These are phyloP conservation scores for Pangasianodon gigas DNA, from an alignment of 2,113 vertebrate genomes.

Conservation along the genomic window DNA sequence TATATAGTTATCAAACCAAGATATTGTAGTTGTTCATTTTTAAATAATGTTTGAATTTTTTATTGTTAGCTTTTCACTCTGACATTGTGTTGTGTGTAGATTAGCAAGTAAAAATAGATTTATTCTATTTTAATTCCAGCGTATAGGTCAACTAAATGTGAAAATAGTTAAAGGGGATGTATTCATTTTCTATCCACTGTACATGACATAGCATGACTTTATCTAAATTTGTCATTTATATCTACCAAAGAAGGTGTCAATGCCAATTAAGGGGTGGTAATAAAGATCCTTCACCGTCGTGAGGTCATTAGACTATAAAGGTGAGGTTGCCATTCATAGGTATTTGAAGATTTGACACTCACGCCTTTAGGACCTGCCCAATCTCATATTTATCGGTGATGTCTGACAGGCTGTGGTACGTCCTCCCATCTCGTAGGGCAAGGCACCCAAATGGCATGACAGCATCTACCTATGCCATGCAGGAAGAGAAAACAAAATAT, in stretches of 20 bases:
- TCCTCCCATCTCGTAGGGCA: constrained; percentile 81
- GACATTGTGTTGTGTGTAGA: background rate
- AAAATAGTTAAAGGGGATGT: background rate
- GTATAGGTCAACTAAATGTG: background rate
- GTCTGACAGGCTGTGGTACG: constrained; percentile 76
- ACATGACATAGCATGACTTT: background rate
- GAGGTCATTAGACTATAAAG: constrained; percentile 22
- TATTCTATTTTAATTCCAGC: background rate
- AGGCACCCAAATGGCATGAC: constrained; percentile 84
- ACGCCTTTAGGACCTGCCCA: constrained; percentile 82
- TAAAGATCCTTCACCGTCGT: constrained; percentile 7
- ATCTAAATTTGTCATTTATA: background rate
- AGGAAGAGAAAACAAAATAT: constrained; percentile 42
- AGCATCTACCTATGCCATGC: constrained; percentile 70
- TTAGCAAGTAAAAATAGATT: background rate
- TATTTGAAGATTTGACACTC: constrained; percentile 63
- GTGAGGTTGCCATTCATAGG: constrained; percentile 24
- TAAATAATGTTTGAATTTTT: background rate
- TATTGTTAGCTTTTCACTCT: background rate
- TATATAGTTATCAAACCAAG: background rate
- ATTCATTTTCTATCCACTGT: background rate
- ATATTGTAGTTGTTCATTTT: background rate
- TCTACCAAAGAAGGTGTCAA: background rate
- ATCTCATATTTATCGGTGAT: constrained; percentile 85
- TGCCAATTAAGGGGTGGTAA: constrained; percentile 1